Base-by-base conservation (phyloP, 92 coral and sea anemone species). In the Epizoanthus ramosus region DNA sequence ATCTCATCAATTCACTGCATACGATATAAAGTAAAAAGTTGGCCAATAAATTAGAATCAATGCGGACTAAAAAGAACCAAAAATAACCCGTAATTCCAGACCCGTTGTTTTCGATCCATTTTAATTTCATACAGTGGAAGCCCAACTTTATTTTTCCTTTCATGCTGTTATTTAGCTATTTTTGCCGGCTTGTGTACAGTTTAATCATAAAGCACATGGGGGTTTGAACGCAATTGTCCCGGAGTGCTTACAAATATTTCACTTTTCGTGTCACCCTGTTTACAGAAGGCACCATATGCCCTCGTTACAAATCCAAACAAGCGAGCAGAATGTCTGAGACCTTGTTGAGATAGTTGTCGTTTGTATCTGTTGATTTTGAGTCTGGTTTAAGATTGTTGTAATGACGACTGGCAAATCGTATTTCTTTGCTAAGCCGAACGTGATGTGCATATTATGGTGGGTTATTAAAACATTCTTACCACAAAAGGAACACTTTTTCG, bases 121-220 rank as follows among this genome's bases (percentile, higher is more conserved):
- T 50, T 50, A 50, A 9, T 50, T 50, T 50, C 54, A 9, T 10
- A 10, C 54, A 50, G 21, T 33, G 45, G 21, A 25, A 23, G 18
- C 43, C 10, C 1, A 66, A 16, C 72, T 16, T 16, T 15, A 17
- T 7, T 67, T 67, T 67, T 8, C 9, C 17, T 31, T 67, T 67
- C 50, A 67, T 41, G 72, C 72, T 67, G 72, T 1, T 47, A 45
- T 60, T 77, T 41, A 21, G 39, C 39, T 24, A 21, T 39, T 63
- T 77, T 41, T 41, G 12, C 58, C 23, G n/a, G 59, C 37, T 61
- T 77, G 82, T 77, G 82, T 77, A 77, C 52, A 77, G 13, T 60
- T 77, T 60, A 68, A 61, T 77, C 82, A 61, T 19, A 22, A 77
- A 63, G 61, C 82, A 77, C 71, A 43, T 63, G 71, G 18, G 18